phyloP scores from a whole-genome alignment of 1,140 invertebrate species.

The Anoplolepis gracilipes region DNA sequence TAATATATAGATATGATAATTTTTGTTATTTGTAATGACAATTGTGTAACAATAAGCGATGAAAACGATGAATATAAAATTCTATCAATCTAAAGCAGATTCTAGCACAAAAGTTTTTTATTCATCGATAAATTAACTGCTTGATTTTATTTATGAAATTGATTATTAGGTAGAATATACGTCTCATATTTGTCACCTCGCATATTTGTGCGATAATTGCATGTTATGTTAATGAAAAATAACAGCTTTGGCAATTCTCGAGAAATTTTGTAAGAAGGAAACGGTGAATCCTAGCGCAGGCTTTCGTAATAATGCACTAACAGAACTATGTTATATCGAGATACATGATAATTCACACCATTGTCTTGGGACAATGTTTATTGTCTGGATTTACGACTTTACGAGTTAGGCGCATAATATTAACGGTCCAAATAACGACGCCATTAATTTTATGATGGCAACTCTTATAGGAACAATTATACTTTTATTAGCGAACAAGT shows the following conservation, averaged over 20 bases:
- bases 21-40: background rate
- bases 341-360: slow-evolving; percentile 75
- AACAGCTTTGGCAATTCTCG: slow-evolving; percentile 34
- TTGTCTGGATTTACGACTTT: slow-evolving; percentile 69
- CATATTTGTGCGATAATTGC: slow-evolving; percentile 22
- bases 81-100: background rate
- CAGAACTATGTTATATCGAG: slow-evolving; percentile 67
- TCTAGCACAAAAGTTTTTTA: background rate
- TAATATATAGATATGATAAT: background rate
- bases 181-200: background rate
- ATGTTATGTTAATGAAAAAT: slow-evolving; percentile 38
- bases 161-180: background rate
- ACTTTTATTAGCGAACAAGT: background rate
- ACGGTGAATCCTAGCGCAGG: slow-evolving; percentile 39
- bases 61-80: background rate
- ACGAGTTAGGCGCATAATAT: slow-evolving; percentile 11
- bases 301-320: slow-evolving; percentile 65
- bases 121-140: background rate
- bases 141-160: slow-evolving; percentile 10
- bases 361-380: slow-evolving; percentile 78
- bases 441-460: slow-evolving; percentile 23
- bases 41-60: background rate
- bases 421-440: slow-evolving; percentile 24
- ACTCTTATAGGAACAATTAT: background rate
- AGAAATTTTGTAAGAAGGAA: slow-evolving; percentile 56